Base-by-base conservation (phyloP, 2,888 invertebrate species). In the Acrobasis suavella region DNA sequence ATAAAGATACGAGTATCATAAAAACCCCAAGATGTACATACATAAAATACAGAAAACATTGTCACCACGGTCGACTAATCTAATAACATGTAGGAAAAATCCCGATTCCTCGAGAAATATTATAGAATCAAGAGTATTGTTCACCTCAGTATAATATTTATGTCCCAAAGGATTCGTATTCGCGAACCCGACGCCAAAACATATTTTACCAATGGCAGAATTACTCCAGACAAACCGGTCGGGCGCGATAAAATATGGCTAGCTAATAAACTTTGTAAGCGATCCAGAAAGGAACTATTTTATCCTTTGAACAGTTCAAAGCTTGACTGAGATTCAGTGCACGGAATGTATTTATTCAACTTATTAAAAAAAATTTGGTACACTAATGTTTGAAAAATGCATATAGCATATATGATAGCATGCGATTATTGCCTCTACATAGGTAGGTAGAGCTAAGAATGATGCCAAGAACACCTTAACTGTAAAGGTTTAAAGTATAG, bases 141-240 rank as follows among this genome's bases (percentile, higher is more conserved):
- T 60, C 51, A 60, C 52, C 52, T 60, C 51, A 52, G 42, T 38
- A 60, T 51, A 51, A 60, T 52, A 60, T 42, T 59, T 59, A 60
- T 42, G 60, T 50, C 51, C 51, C 51, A 51, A 51, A 51, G 52
- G 60, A 60, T 60, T 60, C 38, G 42, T 16, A 60, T 51, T 60
- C 42, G 51, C 22, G 39, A 60, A 42, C 51, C 60, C 60, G 60
- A 60, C 51, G 60, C 51, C 42, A 50, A 60, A 60, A 60, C 60
- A 60, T 60, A 60, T 60, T 60, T 60, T 51, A 60, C 60, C 39
- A 60, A 60, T 60, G 60, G 60, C 60, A 51, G 60, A 60, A 60
- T 60, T 51, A 60, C 60, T 60, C 50, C 60, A 60, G 60, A 60
- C 60, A 60, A 60, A 60, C 60, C 60, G 51, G 60, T 60, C 51